A percentile compares a stretch with the other conserved stretches of the same genome.
phyloP scores from a whole-genome alignment of 1,140 invertebrate species.

The Drosophila saltans region DNA sequence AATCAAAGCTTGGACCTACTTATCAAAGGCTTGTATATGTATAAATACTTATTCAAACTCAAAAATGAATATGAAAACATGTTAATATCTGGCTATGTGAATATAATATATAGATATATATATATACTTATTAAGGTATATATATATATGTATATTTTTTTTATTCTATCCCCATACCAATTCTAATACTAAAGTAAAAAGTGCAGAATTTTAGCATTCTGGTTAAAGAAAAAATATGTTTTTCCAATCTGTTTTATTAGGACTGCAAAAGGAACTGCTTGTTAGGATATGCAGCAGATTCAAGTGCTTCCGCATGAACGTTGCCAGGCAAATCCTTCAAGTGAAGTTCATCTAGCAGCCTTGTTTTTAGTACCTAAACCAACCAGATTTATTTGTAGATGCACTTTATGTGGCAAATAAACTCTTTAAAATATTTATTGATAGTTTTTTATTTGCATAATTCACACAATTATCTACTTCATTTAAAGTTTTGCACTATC shows the following conservation, averaged over 20 bases:
- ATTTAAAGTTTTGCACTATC: conserved; percentile 67
- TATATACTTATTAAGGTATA: conserved; percentile 21
- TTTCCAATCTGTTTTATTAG: conserved; percentile 35
- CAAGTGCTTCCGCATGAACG: background rate
- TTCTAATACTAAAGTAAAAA: conserved; percentile 48
- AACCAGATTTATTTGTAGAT: conserved; percentile 17
- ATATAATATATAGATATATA: background rate
- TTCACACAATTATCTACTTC: background rate
- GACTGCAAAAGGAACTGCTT: background rate
- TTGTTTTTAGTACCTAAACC: conserved; percentile 6
- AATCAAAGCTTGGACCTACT: conserved; percentile 8
- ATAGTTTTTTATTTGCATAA: conserved; percentile 1
- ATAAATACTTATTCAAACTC: conserved; percentile 29
- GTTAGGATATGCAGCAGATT: background rate
- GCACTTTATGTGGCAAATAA: conserved; percentile 17
- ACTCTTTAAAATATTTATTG: conserved; percentile 13
- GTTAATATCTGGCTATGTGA: conserved; percentile 17
- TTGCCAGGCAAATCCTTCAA: background rate
- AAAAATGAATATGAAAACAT: conserved; percentile 6
- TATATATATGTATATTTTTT: conserved; percentile 27
- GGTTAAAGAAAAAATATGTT: conserved; percentile 21
- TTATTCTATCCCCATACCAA: conserved; percentile 33
- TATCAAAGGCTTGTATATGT: conserved; percentile 33
- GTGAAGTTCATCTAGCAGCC: background rate
- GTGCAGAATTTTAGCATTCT: conserved; percentile 52